Evolutionary conservation across 2,113 vertebrate genomes (phyloP).

Genomic region (Triplophysa tibetana): DNA sequence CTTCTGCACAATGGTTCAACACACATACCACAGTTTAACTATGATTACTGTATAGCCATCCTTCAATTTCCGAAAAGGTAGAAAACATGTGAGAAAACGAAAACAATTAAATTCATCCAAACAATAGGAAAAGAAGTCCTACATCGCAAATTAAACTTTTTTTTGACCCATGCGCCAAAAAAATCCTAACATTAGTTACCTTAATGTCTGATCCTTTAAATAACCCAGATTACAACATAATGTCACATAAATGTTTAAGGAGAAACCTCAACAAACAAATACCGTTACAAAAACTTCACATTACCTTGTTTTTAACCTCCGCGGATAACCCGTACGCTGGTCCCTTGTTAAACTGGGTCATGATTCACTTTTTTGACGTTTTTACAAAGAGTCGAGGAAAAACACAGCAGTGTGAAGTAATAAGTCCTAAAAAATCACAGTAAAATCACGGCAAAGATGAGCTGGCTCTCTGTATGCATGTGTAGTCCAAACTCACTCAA

Average conservation of each 20-base stretch:
- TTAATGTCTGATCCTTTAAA: not conserved
- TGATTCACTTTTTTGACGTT: slow-evolving; percentile 57
- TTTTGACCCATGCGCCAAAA: not conserved
- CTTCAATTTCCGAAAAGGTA: too few species aligned
- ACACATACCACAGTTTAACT: too few species aligned
- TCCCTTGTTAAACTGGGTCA: slow-evolving; percentile 93
- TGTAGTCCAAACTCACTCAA: slow-evolving; percentile 15
- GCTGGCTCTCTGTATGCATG: not conserved
- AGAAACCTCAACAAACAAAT: not conserved
- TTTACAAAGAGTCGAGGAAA: slow-evolving; percentile 17
- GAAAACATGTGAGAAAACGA: too few species aligned
- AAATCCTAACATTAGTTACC: not conserved
- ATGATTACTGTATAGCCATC: too few species aligned
- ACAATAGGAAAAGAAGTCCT: not conserved
- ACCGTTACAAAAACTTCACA: not conserved
- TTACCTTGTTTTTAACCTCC: slow-evolving; percentile 92
- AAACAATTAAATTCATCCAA: too few species aligned
- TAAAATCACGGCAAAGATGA: slow-evolving; percentile 17
- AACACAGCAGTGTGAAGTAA: slow-evolving; percentile 6
- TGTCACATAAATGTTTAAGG: not conserved
- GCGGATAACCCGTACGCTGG: slow-evolving; percentile 91
- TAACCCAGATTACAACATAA: not conserved
- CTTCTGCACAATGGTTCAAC: too few species aligned
- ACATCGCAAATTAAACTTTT: not conserved
- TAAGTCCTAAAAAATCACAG: not conserved